Evolutionary conservation across 2,888 invertebrate species (phyloP).

Genomic region (Hypomecis atomaria): DNA sequence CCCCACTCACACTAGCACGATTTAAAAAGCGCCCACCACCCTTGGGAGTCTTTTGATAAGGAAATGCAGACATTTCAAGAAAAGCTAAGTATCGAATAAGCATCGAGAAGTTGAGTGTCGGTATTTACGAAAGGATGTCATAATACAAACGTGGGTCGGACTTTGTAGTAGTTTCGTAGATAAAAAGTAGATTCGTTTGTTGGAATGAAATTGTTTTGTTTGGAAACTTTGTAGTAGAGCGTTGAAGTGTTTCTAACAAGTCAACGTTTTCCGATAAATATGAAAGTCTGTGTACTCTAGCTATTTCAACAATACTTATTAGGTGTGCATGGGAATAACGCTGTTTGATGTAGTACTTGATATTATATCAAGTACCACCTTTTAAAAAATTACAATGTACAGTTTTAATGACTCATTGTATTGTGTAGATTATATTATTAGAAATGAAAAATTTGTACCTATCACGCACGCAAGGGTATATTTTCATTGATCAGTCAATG

Average conservation of each 20-base stretch:
- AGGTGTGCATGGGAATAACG: neutral
- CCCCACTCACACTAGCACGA: conserved; percentile 53
- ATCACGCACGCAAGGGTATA: too few relatives aligned
- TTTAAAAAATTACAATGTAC: too few relatives aligned
- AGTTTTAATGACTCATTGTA: too few relatives aligned
- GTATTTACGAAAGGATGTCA: conserved; percentile 68
- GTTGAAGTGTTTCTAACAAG: conserved; percentile 2
- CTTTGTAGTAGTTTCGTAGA: conserved; percentile 41
- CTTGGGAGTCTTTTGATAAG: conserved; percentile 80
- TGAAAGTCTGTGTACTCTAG: neutral
- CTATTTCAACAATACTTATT: neutral
- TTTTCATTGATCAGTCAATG: too few relatives aligned
- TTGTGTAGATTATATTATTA: too few relatives aligned
- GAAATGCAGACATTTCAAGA: conserved; percentile 84
- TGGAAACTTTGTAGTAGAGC: neutral
- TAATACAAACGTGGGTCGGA: conserved; percentile 53
- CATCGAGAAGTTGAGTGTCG: conserved; percentile 66
- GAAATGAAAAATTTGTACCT: too few relatives aligned
- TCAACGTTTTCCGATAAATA: conserved; percentile 1
- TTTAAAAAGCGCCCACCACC: conserved; percentile 70
- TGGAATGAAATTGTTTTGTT: conserved; percentile 21
- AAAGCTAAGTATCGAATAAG: conserved; percentile 81
- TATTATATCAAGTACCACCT: too few relatives aligned
- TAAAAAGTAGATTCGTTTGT: conserved; percentile 29
- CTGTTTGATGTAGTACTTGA: too few relatives aligned